Conservation (phyloP, 2,113 vertebrate species). For the Spilogale gracilis region DNA sequence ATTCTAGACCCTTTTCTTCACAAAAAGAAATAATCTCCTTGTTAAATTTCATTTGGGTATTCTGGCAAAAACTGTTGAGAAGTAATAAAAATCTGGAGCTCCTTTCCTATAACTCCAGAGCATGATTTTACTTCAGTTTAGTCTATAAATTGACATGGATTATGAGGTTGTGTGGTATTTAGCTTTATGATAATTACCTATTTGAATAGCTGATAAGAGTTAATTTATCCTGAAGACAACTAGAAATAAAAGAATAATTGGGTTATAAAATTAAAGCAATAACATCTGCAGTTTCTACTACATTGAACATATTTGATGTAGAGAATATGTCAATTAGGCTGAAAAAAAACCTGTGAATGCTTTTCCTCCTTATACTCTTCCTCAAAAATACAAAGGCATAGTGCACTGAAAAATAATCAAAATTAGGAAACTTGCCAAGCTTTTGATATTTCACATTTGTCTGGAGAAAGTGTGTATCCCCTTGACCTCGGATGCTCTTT, state of each 20-base stretch:
- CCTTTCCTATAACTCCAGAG: conserved; percentile 64
- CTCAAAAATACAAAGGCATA: conserved; percentile 84
- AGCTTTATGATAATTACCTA: conserved; percentile 82
- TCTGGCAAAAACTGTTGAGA: conserved; percentile 44
- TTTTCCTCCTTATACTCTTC: conserved; percentile 86
- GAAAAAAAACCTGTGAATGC: conserved; percentile 83
- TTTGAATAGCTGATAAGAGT: conserved; percentile 84
- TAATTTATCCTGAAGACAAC: conserved; percentile 87
- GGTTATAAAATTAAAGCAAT: conserved; percentile 88
- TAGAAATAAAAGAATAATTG: conserved; percentile 88
- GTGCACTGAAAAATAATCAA: conserved; percentile 76
- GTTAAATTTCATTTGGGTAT: conserved; percentile 70
- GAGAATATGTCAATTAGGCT: conserved; percentile 88
- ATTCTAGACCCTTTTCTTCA: conserved; percentile 25
- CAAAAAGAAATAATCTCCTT: conserved; percentile 67
- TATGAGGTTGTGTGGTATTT: conserved; percentile 73
- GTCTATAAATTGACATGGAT: conserved; percentile 71
- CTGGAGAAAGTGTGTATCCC: neutral
- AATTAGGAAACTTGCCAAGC: neutral
- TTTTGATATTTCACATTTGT: conserved; percentile 1
- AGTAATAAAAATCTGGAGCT: conserved; percentile 72
- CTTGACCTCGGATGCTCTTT: neutral
- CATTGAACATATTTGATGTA: conserved; percentile 88
- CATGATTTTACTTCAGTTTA: conserved; percentile 45
- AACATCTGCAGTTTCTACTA: conserved; percentile 89